phyloP scores from a whole-genome alignment of 2,888 invertebrate genomes.

The Cremastobaeus sp. region DNA sequence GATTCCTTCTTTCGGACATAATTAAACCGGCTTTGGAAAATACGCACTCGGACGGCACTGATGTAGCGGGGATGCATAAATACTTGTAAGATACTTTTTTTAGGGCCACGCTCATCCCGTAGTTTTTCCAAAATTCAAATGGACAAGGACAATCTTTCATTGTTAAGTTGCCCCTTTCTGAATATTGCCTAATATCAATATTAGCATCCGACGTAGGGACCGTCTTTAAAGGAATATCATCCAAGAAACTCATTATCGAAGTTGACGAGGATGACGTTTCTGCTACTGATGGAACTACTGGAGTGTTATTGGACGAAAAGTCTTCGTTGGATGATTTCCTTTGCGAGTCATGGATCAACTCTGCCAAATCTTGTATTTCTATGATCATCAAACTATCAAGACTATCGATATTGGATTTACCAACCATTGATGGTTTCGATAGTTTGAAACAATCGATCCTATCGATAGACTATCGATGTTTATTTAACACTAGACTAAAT shows the following conservation, averaged over 20 bases:
- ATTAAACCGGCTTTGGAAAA: slow-evolving; percentile 26
- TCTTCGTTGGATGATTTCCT: neutral
- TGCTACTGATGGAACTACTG: neutral
- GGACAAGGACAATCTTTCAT: slow-evolving; percentile 8
- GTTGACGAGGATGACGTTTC: slow-evolving; percentile 5
- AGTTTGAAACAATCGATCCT: too few species aligned
- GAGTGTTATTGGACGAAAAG: too few species aligned
- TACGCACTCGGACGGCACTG: slow-evolving; percentile 25
- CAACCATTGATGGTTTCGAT: too few species aligned
- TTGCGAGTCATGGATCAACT: neutral
- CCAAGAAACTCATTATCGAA: slow-evolving; percentile 9
- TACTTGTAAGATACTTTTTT: slow-evolving; percentile 1
- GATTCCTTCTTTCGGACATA: slow-evolving; percentile 12
- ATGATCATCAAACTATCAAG: neutral
- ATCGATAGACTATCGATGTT: too few species aligned
- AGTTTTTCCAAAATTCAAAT: slow-evolving; percentile 16
- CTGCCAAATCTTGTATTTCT: neutral
- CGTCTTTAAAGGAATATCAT: slow-evolving; percentile 8
- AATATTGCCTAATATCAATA: slow-evolving; percentile 17
- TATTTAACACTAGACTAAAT: too few species aligned
- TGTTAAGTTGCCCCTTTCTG: slow-evolving; percentile 2
- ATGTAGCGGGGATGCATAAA: slow-evolving; percentile 28
- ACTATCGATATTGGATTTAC: too few species aligned
- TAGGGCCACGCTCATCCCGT: neutral
- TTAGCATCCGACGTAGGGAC: slow-evolving; percentile 3